These are phyloP conservation scores for Octomys mimax DNA, from an alignment of 2,797 vertebrate genomes.

Conservation along the genomic window DNA sequence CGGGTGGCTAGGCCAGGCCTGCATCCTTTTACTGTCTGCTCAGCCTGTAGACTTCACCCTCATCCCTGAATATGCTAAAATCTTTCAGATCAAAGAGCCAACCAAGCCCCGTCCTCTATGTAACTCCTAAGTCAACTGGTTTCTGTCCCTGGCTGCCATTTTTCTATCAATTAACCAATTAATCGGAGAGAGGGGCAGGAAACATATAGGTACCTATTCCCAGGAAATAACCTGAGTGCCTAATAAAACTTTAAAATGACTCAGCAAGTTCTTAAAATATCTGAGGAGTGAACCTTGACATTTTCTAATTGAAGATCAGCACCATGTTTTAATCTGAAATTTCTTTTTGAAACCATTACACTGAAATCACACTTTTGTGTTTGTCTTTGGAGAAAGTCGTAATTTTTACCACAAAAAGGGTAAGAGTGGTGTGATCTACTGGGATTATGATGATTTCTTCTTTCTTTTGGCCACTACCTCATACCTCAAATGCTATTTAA, in stretches of 20 bases:
- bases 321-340: conserved; percentile 24
- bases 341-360: conserved; percentile 34
- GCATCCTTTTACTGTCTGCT: neutral
- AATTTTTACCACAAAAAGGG: conserved; percentile 19
- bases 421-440: neutral
- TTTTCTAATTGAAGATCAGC: conserved; percentile 13
- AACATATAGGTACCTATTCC: neutral
- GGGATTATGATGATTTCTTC: neutral
- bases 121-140: neutral
- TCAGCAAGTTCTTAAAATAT: conserved; percentile 21
- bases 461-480: neutral
- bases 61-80: neutral
- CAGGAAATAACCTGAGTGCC: neutral
- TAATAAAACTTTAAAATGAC: conserved; percentile 15
- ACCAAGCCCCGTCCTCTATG: neutral
- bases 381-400: conserved; percentile 6
- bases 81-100: neutral
- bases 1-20: neutral
- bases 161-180: conserved; percentile 22
- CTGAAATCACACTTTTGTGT: neutral
- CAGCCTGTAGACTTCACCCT: neutral
- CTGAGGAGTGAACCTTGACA: neutral
- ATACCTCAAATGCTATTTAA: neutral
- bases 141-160: neutral
- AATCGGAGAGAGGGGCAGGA: neutral